phyloP scores from a whole-genome alignment of 1,140 invertebrate species.

The Zaprionus taronus region DNA sequence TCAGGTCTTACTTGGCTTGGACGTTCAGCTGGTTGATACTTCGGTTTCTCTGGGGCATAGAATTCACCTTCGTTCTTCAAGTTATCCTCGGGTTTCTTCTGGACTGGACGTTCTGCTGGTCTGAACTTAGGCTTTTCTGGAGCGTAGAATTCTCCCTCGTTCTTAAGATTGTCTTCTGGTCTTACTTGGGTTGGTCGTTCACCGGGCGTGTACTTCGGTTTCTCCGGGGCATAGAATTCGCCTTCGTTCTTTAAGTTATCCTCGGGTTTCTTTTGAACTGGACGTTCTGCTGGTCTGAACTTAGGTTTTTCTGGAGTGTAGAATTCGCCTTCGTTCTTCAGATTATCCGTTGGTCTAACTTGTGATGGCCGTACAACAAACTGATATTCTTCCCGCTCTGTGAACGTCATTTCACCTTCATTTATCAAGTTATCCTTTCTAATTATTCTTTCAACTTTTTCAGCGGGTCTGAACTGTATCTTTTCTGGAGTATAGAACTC shows the following conservation, averaged over 20 bases:
- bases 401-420: conserved; percentile 86
- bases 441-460: conserved; percentile 60
- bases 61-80: conserved; percentile 68
- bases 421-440: conserved; percentile 85
- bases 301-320: conserved; percentile 85
- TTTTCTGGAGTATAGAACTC: conserved; percentile 72
- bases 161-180: conserved; percentile 87
- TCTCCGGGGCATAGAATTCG: conserved; percentile 33
- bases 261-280: conserved; percentile 8
- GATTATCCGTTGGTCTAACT: conserved; percentile 85
- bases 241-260: conserved; percentile 28
- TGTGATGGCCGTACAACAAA: conserved; percentile 36
- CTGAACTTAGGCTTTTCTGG: conserved; percentile 84
- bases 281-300: conserved; percentile 21
- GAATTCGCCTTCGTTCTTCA: conserved; percentile 87
- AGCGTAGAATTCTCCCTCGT: conserved; percentile 86
- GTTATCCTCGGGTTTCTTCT: conserved; percentile 75
- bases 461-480: conserved; percentile 1
- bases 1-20: conserved; percentile 66
- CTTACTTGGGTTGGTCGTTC: conserved; percentile 83
- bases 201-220: conserved; percentile 9
- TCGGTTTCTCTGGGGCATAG: conserved; percentile 73
- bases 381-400: conserved; percentile 27
- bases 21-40: conserved; percentile 85
- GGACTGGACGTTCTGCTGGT: conserved; percentile 72